Evolutionary conservation across 2,113 vertebrate species (phyloP).

Genomic region (Natator depressus): DNA sequence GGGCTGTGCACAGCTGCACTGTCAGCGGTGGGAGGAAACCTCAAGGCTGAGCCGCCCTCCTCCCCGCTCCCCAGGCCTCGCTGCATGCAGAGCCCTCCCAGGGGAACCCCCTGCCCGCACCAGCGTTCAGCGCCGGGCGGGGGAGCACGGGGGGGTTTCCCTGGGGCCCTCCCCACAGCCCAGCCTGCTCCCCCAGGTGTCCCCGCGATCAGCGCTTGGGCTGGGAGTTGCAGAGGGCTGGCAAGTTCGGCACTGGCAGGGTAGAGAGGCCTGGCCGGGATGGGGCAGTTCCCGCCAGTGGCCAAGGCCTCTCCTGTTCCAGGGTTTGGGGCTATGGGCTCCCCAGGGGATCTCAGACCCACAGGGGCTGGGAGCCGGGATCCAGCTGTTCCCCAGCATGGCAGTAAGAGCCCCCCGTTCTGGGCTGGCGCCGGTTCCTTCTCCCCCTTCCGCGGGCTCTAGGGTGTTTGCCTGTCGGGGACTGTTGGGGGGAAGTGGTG

Average conservation of each 20-base stretch:
- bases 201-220: background rate
- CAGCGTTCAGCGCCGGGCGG: background rate
- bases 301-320: too few relatives aligned
- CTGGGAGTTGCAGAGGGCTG: too few relatives aligned
- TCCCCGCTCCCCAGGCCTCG: background rate
- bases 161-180: background rate
- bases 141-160: background rate
- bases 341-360: too few relatives aligned
- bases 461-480: background rate
- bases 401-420: background rate
- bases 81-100: background rate
- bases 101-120: background rate
- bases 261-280: too few relatives aligned
- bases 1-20: background rate
- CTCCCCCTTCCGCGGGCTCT: background rate
- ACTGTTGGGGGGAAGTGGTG: too few relatives aligned
- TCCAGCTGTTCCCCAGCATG: too few relatives aligned
- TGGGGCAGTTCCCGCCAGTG: too few relatives aligned
- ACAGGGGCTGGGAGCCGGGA: too few relatives aligned
- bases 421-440: background rate
- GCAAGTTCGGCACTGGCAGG: background rate
- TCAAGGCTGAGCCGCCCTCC: background rate
- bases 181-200: background rate
- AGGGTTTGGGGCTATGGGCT: background rate
- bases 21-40: background rate